Conservation (phyloP, 2,113 vertebrate genomes). For the Mirza zaza region DNA sequence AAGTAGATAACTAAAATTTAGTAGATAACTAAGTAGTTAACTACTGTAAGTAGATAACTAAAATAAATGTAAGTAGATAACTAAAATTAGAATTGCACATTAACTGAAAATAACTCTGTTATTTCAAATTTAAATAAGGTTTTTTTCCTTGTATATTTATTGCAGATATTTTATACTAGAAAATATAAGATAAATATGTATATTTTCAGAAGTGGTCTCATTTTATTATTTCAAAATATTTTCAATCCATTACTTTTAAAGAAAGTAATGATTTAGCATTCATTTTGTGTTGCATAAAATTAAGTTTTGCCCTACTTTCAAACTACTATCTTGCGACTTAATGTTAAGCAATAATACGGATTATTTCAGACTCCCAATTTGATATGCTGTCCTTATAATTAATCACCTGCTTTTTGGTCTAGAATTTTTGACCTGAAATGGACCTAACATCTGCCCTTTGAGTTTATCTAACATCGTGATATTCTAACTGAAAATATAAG, state of each 20-base stretch:
- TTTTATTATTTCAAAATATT: not conserved
- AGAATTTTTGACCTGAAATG: not conserved
- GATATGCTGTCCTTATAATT: not conserved
- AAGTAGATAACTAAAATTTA: not conserved
- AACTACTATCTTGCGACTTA: not conserved
- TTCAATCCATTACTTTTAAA: not conserved
- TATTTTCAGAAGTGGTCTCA: not conserved
- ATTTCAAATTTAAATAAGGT: not conserved
- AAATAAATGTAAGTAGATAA: not conserved
- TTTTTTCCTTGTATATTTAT: not conserved
- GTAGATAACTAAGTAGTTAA: not conserved
- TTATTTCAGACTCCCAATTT: not conserved
- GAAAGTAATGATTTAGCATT: slow-evolving; percentile 2
- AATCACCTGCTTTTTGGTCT: not conserved
- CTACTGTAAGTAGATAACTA: not conserved
- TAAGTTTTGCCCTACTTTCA: not conserved
- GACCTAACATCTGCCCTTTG: not conserved
- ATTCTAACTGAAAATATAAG: not conserved
- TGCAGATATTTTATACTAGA: not conserved
- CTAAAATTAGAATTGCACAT: not conserved
- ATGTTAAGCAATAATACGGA: not conserved
- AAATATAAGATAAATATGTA: not conserved
- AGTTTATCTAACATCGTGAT: not conserved
- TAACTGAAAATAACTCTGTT: not conserved
- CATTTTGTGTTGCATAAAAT: not conserved